Base-by-base conservation (phyloP, 2,888 invertebrate genomes). In the Parnassius glacialis region DNA sequence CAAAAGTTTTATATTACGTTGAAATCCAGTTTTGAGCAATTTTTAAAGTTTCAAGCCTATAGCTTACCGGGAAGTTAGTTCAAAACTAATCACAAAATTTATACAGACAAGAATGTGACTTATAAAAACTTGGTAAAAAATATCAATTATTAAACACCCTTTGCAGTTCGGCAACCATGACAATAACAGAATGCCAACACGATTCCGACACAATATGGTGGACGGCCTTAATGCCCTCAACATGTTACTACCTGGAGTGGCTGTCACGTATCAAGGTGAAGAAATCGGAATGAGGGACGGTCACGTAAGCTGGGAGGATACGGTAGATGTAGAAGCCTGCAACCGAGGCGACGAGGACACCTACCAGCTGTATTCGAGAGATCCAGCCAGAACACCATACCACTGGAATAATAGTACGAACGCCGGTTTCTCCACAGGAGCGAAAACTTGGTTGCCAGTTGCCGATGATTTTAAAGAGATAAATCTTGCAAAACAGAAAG, bases 231-330 rank as follows among this genome's bases (percentile, higher is more conserved):
- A 95, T 77, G 93, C 95, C 72, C 82, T 97, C 59, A 92, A 93
- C 64, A 90, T 95, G 75, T 79, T 95, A 12, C 84, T 97, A 34
- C 96, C 96, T 0, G 97, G 97, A 45, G 94, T 95, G 0, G 93
- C 95, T 0, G 93, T 96, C n/a, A 94, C 95, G 0, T 97, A 97
- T 83, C 96, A 97, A 73, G 97, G 96, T 0, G 96, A 96, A 73
- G 96, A 96, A 79, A 94, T 96, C 41, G 96, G 95, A 0, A 95
- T 96, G 95, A 81, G 85, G 47, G 93, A 95, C 68, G 93, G 92
- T 0, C 81, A 79, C 64, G 90, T 94, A 59, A 88, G 92, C 66
- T 94, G 90, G 84, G 84, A 92, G 9, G 92, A 94, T 60, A 93
- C 93, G 0, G 84, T 92, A 0, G 94, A 94, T 69, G 91, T 93